Percentiles rank a stretch among this genome's conserved stretches.
Conservation (phyloP, 2,888 invertebrate species). For the Drosophila ustulata region DNA sequence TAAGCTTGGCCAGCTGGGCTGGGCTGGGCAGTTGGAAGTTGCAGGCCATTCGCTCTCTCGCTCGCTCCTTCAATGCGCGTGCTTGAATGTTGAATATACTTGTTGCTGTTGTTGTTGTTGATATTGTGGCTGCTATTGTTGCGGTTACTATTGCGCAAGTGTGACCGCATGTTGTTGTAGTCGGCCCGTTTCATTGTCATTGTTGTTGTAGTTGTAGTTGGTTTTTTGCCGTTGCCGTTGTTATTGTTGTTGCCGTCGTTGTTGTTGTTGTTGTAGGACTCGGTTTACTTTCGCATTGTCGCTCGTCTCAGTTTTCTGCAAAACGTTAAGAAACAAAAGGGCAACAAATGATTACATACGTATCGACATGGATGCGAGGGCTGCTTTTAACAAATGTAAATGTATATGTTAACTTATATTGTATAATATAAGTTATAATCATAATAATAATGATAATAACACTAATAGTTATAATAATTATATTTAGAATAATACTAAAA, state of each 20-base stretch:
- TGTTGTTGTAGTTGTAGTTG: constrained; percentile 27
- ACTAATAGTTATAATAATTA: no score
- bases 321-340: constrained; percentile 57
- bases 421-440: no score
- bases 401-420: no score
- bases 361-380: constrained; percentile 35
- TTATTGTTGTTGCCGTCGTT: constrained; percentile 5
- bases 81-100: constrained; percentile 64
- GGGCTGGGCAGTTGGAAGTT: constrained; percentile 53
- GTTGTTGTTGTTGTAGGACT: constrained; percentile 38
- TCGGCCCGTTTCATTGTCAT: constrained; percentile 54
- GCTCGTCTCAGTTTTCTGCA: constrained; percentile 72
- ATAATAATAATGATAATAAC: no score
- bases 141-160: constrained; percentile 61
- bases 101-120: constrained; percentile 22
- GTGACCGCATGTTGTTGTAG: constrained; percentile 35
- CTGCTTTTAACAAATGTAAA: not conserved
- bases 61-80: constrained; percentile 68
- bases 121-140: constrained; percentile 22
- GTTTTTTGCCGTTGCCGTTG: constrained; percentile 1
- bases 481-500: no score
- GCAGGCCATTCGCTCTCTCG: constrained; percentile 48
- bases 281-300: constrained; percentile 71
- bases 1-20: constrained; percentile 46
- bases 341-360: constrained; percentile 51